Base-by-base conservation (phyloP, 2,797 vertebrate genomes). In the Orientallactaga sibirica region DNA sequence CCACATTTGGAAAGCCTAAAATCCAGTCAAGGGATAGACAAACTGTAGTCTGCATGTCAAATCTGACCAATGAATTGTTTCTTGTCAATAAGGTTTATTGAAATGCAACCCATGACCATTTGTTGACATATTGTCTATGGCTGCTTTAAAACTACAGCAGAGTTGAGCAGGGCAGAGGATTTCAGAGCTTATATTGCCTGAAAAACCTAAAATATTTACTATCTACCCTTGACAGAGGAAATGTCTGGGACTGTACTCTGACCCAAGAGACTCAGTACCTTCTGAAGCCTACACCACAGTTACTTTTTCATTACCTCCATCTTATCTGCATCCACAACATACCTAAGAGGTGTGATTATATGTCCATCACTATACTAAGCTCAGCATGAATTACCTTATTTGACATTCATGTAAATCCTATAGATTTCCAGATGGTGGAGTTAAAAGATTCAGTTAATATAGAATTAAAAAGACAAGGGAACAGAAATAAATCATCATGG, bases 41-140 rank as follows among this genome's bases (percentile, higher is more conserved):
- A 84, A 81, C 16, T 37, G 55, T 22, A 87, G n/a, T 4, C 41
- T 37, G 41, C 3, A 85, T 33, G 66, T 41, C 48, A 70, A 81
- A 79, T 55, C 8, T 94, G 15, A 79, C 20, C 12, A 11, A 48
- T 0, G 0, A 85, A 25, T 12, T 15, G 16, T 5, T 92, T 83
- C 10, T 84, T 61, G 19, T 58, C 77, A 93, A 33, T 94, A 85
- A 96, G 25, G 91, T 95, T 93, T 87, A 81, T 70, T 85, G 48
- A 7, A 81, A 85, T 33, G 64, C 9, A 92, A 9, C n/a, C 48
- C 55, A 61, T 24, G 3, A 18, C 15, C 14, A 55, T 78, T 78
- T 73, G 37, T 33, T 92, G 67, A 41, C 52, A 67, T 70, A 78
- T 29, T 43, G 24, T 68, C 22, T 70, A 14, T 37, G 29, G 43